These are phyloP conservation scores for Hydrozoanthus gracilis DNA, from an alignment of 92 coral and sea anemone genomes.

Conservation along the genomic window DNA sequence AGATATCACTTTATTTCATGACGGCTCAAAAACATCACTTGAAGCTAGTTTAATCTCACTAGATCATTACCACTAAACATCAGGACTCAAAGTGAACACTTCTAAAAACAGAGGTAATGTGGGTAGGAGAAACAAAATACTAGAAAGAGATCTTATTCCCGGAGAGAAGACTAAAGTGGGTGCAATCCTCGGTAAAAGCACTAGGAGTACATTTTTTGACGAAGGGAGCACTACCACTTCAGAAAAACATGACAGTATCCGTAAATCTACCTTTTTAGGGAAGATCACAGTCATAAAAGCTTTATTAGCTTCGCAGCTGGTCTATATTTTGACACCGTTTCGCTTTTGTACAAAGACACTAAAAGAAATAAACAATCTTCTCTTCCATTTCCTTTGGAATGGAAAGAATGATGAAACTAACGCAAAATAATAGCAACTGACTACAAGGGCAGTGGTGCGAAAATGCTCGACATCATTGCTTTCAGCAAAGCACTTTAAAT, in stretches of 20 bases:
- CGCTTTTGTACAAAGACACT: not conserved
- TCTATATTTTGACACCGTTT: not conserved
- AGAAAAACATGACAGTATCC: not conserved
- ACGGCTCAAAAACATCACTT: not conserved
- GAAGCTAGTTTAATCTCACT: not conserved
- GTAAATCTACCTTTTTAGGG: no score
- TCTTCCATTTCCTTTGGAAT: not conserved
- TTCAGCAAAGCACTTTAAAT: not conserved
- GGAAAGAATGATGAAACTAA: not conserved
- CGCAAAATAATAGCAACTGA: not conserved
- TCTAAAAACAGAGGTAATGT: slow-evolving; percentile 37
- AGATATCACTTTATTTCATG: not conserved
- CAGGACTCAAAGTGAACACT: slow-evolving; percentile 6
- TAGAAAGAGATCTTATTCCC: no score
- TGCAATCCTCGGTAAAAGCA: no score
- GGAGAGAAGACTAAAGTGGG: no score
- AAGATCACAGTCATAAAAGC: not conserved
- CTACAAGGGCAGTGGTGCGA: not conserved
- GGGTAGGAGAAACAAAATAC: not conserved
- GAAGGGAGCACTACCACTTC: not conserved
- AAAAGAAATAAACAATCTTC: not conserved
- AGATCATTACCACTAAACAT: not conserved
- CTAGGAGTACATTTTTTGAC: not conserved
- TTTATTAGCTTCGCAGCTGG: not conserved
- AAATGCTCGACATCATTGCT: not conserved